A percentile compares a stretch with the other conserved stretches of the same genome.
Conservation (phyloP, 2,888 invertebrate genomes). For the Rhagophthalmus giganteus region DNA sequence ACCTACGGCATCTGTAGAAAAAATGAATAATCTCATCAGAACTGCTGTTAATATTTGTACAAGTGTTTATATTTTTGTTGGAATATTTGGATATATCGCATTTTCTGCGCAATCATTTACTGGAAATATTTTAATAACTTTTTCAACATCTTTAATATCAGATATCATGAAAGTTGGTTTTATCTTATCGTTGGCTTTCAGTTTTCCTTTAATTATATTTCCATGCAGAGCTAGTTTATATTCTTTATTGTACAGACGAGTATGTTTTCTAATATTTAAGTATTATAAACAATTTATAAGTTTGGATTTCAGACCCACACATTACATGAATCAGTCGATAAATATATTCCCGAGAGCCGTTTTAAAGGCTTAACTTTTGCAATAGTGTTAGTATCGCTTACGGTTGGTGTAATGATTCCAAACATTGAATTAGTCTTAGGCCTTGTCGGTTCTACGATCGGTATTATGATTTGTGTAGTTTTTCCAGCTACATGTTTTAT, state of each 20-base stretch:
- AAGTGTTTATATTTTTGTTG: conserved; percentile 85
- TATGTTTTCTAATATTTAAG: conserved; percentile 52
- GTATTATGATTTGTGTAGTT: conserved; percentile 88
- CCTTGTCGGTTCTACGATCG: conserved; percentile 92
- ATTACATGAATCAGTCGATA: conserved; percentile 63
- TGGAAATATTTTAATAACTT: conserved; percentile 90
- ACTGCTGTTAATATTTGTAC: conserved; percentile 92
- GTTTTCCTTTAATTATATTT: conserved; percentile 95
- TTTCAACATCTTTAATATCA: conserved; percentile 78
- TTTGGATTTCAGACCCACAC: conserved; percentile 61
- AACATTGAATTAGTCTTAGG: conserved; percentile 94
- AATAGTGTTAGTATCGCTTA: conserved; percentile 75
- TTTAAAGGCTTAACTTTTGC: conserved; percentile 82
- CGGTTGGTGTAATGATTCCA: conserved; percentile 84
- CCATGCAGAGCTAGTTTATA: conserved; percentile 93
- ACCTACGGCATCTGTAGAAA: conserved; percentile 83
- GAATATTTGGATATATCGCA: conserved; percentile 86
- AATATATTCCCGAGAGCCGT: conserved; percentile 80
- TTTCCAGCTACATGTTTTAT: conserved; percentile 91
- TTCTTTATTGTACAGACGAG: conserved; percentile 85
- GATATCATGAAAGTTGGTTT: conserved; percentile 94
- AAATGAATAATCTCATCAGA: conserved; percentile 85
- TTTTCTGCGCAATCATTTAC: conserved; percentile 75
- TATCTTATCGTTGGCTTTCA: conserved; percentile 91
- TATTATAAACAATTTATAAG: too few species aligned